phyloP scores from a whole-genome alignment of 2,113 vertebrate genomes.

The Centropristis striata region DNA sequence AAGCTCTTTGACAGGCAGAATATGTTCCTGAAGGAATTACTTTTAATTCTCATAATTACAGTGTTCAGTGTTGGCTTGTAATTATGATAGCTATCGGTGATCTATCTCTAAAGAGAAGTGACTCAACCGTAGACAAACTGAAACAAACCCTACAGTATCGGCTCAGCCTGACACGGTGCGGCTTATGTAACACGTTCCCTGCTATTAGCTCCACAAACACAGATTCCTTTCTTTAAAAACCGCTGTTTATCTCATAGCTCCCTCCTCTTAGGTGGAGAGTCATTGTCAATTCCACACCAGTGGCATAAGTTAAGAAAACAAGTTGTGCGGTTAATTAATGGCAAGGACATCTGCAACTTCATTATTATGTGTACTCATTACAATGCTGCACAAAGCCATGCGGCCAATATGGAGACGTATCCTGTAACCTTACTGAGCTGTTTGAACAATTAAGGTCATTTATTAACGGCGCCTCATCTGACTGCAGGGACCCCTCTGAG shows the following conservation, averaged over 20 bases:
- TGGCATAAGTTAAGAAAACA: not conserved
- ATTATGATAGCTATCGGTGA: slow-evolving; percentile 15
- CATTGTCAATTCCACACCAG: slow-evolving; percentile 13
- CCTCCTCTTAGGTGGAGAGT: not conserved
- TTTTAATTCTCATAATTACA: slow-evolving; percentile 10
- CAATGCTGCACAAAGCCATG: not conserved
- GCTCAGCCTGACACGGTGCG: slow-evolving; percentile 44
- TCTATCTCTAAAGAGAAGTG: slow-evolving; percentile 40
- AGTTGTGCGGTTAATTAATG: slow-evolving; percentile 15
- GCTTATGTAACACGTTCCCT: slow-evolving; percentile 41
- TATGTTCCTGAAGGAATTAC: not conserved
- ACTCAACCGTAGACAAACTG: slow-evolving; percentile 22
- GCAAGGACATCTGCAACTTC: slow-evolving; percentile 9
- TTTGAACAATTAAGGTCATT: slow-evolving; percentile 34
- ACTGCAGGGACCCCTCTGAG: slow-evolving; percentile 33
- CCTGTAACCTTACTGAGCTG: not conserved
- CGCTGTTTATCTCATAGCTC: slow-evolving; percentile 22
- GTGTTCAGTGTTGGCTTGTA: not conserved
- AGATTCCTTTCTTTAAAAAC: slow-evolving; percentile 18
- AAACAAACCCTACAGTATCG: slow-evolving; percentile 32
- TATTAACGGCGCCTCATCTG: slow-evolving; percentile 17
- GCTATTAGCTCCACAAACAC: slow-evolving; percentile 45
- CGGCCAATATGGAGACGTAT: slow-evolving; percentile 3
- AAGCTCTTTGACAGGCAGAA: not conserved
- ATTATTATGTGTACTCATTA: slow-evolving; percentile 4